These are phyloP conservation scores for Pseudococcus viburni DNA, from an alignment of 2,888 invertebrate species.

Conservation along the genomic window DNA sequence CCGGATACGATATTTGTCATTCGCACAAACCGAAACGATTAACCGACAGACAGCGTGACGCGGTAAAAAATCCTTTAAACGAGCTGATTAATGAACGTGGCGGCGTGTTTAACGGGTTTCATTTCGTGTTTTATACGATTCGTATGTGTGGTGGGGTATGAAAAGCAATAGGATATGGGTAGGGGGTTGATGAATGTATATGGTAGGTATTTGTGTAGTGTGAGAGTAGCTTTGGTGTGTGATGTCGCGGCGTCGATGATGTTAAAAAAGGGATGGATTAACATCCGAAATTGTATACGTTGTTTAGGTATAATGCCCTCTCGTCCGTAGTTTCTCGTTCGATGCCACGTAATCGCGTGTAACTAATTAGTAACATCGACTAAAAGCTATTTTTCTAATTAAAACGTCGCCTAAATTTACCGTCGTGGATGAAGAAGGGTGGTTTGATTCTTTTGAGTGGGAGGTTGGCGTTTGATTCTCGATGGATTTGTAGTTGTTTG, in stretches of 20 bases:
- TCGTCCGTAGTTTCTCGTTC: neutral
- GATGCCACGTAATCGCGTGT: conserved; percentile 38
- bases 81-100: conserved; percentile 50
- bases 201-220: neutral
- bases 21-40: conserved; percentile 32
- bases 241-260: neutral
- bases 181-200: neutral
- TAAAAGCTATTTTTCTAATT: conserved; percentile 11
- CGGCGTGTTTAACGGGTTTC: conserved; percentile 38
- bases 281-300: conserved; percentile 7
- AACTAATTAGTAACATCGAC: conserved; percentile 33
- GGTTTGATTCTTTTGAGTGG: neutral
- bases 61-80: conserved; percentile 46
- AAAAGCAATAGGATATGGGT: neutral
- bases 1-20: conserved; percentile 26
- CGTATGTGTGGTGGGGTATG: neutral
- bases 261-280: conserved; percentile 28
- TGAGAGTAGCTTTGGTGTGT: neutral
- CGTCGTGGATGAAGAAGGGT: neutral
- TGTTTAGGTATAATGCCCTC: neutral
- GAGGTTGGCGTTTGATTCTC: neutral
- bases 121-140: neutral
- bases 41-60: conserved; percentile 50
- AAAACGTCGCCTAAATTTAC: conserved; percentile 3
- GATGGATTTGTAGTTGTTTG: neutral